These are phyloP conservation scores for Bombylius discolor DNA, from an alignment of 2,888 invertebrate genomes.

Conservation along the genomic window DNA sequence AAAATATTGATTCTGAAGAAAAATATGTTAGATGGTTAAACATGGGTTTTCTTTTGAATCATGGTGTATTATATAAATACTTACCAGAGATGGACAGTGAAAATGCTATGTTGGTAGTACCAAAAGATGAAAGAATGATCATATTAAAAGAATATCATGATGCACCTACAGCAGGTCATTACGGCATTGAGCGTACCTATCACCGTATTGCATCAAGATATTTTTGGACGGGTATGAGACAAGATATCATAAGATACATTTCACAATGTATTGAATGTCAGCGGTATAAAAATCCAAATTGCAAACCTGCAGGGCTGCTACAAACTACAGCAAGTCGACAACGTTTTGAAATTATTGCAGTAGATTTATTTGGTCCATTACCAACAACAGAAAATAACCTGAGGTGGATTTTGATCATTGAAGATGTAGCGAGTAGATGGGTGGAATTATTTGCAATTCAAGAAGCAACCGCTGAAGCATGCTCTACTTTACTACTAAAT, in stretches of 20 bases:
- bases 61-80: slow-evolving; percentile 10
- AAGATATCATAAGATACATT: slow-evolving; percentile 17
- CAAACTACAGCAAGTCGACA: slow-evolving; percentile 19
- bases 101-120: slow-evolving; percentile 8
- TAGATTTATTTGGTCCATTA: slow-evolving; percentile 6
- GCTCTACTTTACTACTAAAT: slow-evolving; percentile 19
- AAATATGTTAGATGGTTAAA: background rate
- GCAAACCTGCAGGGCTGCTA: slow-evolving; percentile 21
- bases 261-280: slow-evolving; percentile 22
- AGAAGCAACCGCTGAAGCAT: slow-evolving; percentile 20
- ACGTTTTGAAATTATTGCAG: too few species aligned
- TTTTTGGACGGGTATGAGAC: too few species aligned
- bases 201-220: too few species aligned
- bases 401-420: slow-evolving; percentile 21
- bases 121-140: slow-evolving; percentile 9
- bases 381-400: slow-evolving; percentile 11
- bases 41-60: background rate
- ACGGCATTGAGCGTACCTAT: too few species aligned
- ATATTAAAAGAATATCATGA: slow-evolving; percentile 9
- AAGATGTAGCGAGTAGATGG: slow-evolving; percentile 16
- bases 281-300: slow-evolving; percentile 22
- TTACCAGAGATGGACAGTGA: slow-evolving; percentile 4
- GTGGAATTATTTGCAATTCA: slow-evolving; percentile 19
- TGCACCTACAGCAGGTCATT: too few species aligned
- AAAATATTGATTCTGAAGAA: background rate